Evolutionary conservation across 2,888 invertebrate species (phyloP).

Genomic region (Loripinus fragilis): DNA sequence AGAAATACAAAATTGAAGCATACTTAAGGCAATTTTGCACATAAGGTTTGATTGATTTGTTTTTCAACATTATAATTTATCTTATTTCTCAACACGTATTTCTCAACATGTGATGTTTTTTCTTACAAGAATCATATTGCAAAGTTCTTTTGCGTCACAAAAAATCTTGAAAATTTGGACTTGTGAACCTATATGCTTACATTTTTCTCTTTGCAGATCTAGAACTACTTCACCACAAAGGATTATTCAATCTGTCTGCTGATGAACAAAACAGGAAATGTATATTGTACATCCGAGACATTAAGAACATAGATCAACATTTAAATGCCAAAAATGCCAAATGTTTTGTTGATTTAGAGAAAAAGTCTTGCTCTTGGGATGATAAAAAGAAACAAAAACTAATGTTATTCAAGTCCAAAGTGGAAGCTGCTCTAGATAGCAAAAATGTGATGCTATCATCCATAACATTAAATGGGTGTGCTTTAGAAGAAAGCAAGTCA

Average conservation of each 20-base stretch:
- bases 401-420: conserved; percentile 16
- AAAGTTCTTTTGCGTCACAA: too few relatives aligned
- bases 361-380: conserved; percentile 24
- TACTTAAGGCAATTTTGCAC: too few relatives aligned
- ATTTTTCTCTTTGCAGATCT: conserved; percentile 59
- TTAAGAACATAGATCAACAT: conserved; percentile 54
- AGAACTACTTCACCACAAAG: conserved; percentile 62
- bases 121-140: too few relatives aligned
- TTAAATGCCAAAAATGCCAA: conserved; percentile 52
- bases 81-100: too few relatives aligned
- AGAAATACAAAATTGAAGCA: too few relatives aligned
- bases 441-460: conserved; percentile 47
- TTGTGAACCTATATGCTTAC: too few relatives aligned
- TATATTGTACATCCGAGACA: conserved; percentile 60
- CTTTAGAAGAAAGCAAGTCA: conserved; percentile 46
- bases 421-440: conserved; percentile 31
- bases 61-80: too few relatives aligned
- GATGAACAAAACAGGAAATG: conserved; percentile 52
- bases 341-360: conserved; percentile 51
- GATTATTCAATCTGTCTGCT: conserved; percentile 51
- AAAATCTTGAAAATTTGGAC: too few relatives aligned
- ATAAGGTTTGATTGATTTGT: too few relatives aligned
- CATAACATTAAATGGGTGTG: conserved; percentile 49
- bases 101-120: too few relatives aligned
- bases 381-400: conserved; percentile 28